Evolutionary conservation across 2,113 vertebrate species (phyloP).

Genomic region (Ploceus nigricollis): DNA sequence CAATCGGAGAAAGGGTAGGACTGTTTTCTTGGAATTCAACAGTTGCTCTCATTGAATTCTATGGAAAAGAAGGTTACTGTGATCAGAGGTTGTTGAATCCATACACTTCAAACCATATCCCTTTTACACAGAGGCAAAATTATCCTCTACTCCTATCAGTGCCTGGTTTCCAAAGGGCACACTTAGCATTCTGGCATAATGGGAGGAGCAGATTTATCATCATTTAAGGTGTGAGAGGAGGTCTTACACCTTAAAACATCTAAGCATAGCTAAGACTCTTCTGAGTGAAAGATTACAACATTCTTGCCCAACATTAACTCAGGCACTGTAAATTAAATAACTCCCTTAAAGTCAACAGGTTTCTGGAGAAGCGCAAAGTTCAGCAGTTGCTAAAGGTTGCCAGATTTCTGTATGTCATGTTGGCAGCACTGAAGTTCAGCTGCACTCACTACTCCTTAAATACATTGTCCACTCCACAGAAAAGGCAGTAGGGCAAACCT

Average conservation of each 20-base stretch:
- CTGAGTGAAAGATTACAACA: neutral
- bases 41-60: conserved; percentile 98
- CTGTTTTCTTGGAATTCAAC: conserved; percentile 90
- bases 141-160: neutral
- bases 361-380: neutral
- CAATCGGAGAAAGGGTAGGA: conserved; percentile 80
- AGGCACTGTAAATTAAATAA: neutral
- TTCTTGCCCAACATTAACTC: neutral
- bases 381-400: neutral
- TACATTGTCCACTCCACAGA: neutral
- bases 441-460: neutral
- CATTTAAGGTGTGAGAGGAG: neutral
- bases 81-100: neutral
- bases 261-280: neutral
- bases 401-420: neutral
- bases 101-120: neutral
- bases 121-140: neutral
- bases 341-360: neutral
- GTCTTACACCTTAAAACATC: neutral
- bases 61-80: neutral
- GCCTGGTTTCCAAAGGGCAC: neutral
- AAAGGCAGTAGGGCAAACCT: neutral
- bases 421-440: neutral
- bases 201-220: neutral
- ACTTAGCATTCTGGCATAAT: neutral